Base-by-base conservation (phyloP, 2,113 vertebrate genomes). In the Petroica traversi region DNA sequence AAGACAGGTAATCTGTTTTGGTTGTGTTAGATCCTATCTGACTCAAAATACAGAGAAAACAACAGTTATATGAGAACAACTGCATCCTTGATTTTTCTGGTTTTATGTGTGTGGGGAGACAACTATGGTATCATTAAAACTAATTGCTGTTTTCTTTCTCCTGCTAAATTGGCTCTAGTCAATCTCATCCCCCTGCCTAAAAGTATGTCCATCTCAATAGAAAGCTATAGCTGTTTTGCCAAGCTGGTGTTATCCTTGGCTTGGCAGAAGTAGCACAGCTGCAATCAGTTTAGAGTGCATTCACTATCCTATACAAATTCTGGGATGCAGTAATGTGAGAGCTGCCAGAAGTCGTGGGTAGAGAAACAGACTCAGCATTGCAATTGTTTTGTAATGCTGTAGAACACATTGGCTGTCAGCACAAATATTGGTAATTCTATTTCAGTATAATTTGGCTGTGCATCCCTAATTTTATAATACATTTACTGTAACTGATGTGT, bases 1-100 rank as follows among this genome's bases (percentile, higher is more conserved):
- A 68, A 45, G 73, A 84, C 3, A 95, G 97, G 98, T 98, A 67
- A 94, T 38, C 41, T 63, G 11, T 45, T 86, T 75, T 54, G n/a
- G 16, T 52, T 72, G 8, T 33, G 4, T 77, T 58, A 46, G 46
- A 34, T 45, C 58, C 75, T 76, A 62, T 36, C 63, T 88, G 45
- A 69, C n/a, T 72, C 54, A 81, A 78, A 16, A 48, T 33, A 41
- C 8, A 63, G 54, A 41, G 36, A 81, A 52, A 91, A 51, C 9
- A 48, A 8, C 14, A 63, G 33, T 14, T 68, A 1, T 51, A 10
- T 12, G 31, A 84, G 17, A 90, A 79, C 33, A 91, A 62, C 9
- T 8, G 8, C 81, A 17, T 63, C 72, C 59, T 72, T 38, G 34
- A 46, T 88, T 92, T 83, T 91, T 63, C 67, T 95, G 26, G 0